phyloP scores from a whole-genome alignment of 2,113 vertebrate genomes.

The Pelecanus crispus region DNA sequence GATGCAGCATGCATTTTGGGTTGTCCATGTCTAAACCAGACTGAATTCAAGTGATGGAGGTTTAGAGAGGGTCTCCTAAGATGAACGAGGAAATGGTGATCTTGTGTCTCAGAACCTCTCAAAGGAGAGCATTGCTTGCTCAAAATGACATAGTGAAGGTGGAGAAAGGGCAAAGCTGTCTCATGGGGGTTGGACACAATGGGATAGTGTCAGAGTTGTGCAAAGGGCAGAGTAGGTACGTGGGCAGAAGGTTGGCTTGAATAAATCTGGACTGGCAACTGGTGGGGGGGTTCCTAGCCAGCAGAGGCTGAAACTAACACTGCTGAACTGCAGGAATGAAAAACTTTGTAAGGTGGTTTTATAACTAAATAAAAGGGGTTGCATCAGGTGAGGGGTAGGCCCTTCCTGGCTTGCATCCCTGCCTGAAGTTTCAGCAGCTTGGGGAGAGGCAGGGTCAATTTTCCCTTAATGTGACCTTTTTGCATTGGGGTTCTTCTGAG shows the following conservation, averaged over 20 bases:
- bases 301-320: neutral
- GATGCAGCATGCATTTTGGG: neutral
- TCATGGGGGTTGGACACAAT: neutral
- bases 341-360: neutral
- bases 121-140: neutral
- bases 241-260: neutral
- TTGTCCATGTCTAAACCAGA: neutral
- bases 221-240: neutral
- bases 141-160: neutral
- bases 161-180: neutral
- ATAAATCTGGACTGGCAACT: neutral
- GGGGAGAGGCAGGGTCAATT: neutral
- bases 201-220: neutral
- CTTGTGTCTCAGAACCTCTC: fast-evolving
- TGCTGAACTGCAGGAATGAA: neutral
- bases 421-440: neutral
- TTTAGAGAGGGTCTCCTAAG: neutral
- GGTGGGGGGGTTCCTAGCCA: neutral
- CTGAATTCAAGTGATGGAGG: neutral
- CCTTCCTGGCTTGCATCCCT: neutral
- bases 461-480: neutral
- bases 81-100: neutral
- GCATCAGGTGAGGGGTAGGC: neutral
- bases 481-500: neutral
- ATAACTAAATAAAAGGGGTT: neutral